Evolutionary conservation across 2,113 vertebrate species (phyloP), one percentile per base, ranked within the genome.

Genomic region (Turnix velox): DNA sequence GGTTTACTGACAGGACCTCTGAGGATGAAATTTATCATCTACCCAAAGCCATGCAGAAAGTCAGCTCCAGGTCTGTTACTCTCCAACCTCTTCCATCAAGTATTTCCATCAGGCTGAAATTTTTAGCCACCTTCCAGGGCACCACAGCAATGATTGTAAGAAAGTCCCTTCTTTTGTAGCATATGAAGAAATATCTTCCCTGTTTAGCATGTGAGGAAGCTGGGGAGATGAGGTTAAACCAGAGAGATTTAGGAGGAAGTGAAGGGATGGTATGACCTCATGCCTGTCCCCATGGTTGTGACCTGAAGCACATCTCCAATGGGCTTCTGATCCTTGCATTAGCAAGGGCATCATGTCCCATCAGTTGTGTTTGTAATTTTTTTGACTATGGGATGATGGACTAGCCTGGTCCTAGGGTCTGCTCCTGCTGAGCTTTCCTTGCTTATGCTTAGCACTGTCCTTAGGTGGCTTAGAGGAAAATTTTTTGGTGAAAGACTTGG

Each of bases 351-450:
- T 45, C 0, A 0, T 31, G 55, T 57, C 58, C 37, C 69, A 20
- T 37, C 35, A 31, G 18, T 22, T 48, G 7, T 30, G 55, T 45
- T 55, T 4, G 1, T 45, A 3, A 16, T 20, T 61, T 46, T 46
- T 31, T 45, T 49, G 57, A 28, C 74, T 66, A 31, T 11, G 16
- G 51, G 45, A 28, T 33, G 51, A 31, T 12, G 46, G 52, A 61
- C 15, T 42, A 45, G 46, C 35, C 28, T 80, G 42, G 16, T 40
- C 6, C 1, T 0, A 1, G 27, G 35, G 40, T 22, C 20, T 15
- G 24, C 37, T 86, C 15, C 61, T 17, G 7, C 31, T 61, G 63
- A 49, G n/a, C 46, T 42, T 35, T 15, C 18, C 40, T 40, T 40
- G 52, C 28, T 78, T 40, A 52, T 77, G 55, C 55, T 33, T 46